phyloP scores from a whole-genome alignment of 1,140 invertebrate species.

The Drosophila sulfurigaster region DNA sequence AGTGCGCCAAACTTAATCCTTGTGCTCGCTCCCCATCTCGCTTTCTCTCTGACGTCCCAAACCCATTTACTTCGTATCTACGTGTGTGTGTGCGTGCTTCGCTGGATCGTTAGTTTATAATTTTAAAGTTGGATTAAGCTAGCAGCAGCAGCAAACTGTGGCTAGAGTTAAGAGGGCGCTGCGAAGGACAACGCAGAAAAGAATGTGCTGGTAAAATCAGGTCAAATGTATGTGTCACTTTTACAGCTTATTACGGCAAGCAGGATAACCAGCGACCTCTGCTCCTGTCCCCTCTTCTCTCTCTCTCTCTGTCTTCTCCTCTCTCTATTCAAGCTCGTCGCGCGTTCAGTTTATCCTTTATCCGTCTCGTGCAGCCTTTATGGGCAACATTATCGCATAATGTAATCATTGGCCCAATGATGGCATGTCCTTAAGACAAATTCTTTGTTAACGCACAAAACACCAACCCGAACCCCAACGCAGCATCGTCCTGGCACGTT shows the following conservation, averaged over 20 bases:
- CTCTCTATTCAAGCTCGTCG: constrained; percentile 27
- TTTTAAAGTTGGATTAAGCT: constrained; percentile 82
- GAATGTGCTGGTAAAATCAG: constrained; percentile 74
- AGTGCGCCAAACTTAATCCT: constrained; percentile 80
- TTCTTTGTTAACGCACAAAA: constrained; percentile 72
- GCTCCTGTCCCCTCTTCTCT: constrained; percentile 2
- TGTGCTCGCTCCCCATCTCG: constrained; percentile 15
- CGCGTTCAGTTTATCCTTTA: constrained; percentile 41
- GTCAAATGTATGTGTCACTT: constrained; percentile 80
- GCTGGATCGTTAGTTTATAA: constrained; percentile 79
- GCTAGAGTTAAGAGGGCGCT: constrained; percentile 13
- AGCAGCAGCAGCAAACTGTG: constrained; percentile 20
- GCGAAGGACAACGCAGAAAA: constrained; percentile 43
- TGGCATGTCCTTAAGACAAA: constrained; percentile 82
- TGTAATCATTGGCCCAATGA: constrained; percentile 82
- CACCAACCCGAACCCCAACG: constrained; percentile 3
- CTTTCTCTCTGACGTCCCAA: constrained; percentile 42
- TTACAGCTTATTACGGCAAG: constrained; percentile 81
- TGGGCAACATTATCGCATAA: constrained; percentile 82
- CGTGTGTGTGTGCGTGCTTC: constrained; percentile 40
- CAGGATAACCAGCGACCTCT: constrained; percentile 43
- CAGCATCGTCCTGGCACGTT: constrained; percentile 33
- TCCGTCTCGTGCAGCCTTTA: constrained; percentile 60
- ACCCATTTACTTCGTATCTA: constrained; percentile 17
- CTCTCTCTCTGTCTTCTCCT: constrained; percentile 28